Evolutionary conservation across 2,797 vertebrate species (phyloP).

Genomic region (Ctenopoma multispine): DNA sequence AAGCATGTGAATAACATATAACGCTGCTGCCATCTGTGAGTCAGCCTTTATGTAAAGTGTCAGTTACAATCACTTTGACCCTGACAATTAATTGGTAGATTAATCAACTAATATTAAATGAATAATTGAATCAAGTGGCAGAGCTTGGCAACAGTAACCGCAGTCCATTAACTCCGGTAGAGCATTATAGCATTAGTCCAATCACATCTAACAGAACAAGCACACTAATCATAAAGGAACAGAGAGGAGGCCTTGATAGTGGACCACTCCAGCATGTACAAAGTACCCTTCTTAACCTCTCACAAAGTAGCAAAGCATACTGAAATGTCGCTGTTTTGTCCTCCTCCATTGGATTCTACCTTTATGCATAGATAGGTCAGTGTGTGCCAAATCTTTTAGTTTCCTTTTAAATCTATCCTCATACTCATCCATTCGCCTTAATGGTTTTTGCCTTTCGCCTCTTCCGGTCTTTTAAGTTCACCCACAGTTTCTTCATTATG

Average conservation of each 20-base stretch:
- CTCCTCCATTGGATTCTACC: slow-evolving; percentile 21
- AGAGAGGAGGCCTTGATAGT: slow-evolving; percentile 40
- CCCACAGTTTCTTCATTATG: neutral
- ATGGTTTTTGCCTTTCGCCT: neutral
- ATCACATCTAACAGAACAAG: slow-evolving; percentile 64
- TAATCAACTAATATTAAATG: slow-evolving; percentile 74
- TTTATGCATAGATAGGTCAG: slow-evolving; percentile 17
- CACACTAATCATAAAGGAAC: slow-evolving; percentile 62
- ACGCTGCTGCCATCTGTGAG: neutral
- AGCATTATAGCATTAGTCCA: slow-evolving; percentile 57
- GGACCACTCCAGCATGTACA: slow-evolving; percentile 34
- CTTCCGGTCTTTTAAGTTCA: slow-evolving; percentile 7
- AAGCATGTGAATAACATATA: slow-evolving; percentile 16
- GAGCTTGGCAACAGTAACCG: slow-evolving; percentile 60
- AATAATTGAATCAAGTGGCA: slow-evolving; percentile 73
- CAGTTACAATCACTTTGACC: slow-evolving; percentile 67
- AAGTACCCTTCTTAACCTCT: slow-evolving; percentile 39
- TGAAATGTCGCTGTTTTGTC: slow-evolving; percentile 19
- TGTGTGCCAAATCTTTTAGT: slow-evolving; percentile 24
- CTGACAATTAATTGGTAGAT: slow-evolving; percentile 72
- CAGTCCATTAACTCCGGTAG: slow-evolving; percentile 69
- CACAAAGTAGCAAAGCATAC: slow-evolving; percentile 22
- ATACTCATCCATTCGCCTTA: neutral
- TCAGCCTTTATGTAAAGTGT: slow-evolving; percentile 39
- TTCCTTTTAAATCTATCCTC: slow-evolving; percentile 8